Conservation (phyloP, 2,113 vertebrate genomes). For the Rhinoderma darwinii region DNA sequence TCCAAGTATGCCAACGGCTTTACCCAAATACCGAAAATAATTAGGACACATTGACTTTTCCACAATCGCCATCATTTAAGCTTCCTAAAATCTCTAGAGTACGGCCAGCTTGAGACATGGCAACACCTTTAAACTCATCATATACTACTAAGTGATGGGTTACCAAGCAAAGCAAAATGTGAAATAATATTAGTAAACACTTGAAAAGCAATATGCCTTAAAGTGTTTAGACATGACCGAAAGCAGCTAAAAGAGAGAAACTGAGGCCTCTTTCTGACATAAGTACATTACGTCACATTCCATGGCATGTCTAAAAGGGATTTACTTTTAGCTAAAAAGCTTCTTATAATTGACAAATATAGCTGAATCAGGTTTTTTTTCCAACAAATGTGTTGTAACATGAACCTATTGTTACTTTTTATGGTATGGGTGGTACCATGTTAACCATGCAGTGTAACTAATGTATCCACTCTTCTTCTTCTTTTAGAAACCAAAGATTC, state of each 20-base stretch:
- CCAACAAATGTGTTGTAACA: slow-evolving; percentile 23
- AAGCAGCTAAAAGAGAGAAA: not conserved
- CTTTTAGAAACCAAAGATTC: not conserved
- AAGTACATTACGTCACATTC: slow-evolving; percentile 14
- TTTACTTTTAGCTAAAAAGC: slow-evolving; percentile 18
- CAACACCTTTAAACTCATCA: not conserved
- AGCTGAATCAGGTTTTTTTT: slow-evolving; percentile 3
- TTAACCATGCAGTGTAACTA: not conserved
- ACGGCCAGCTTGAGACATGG: no score
- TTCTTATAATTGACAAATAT: slow-evolving; percentile 19
- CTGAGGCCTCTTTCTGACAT: slow-evolving; percentile 13
- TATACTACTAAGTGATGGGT: not conserved
- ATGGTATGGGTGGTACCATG: not conserved
- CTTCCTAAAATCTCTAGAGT: no score
- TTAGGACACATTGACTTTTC: no score
- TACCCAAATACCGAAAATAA: no score
- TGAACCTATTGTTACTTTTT: slow-evolving; percentile 15
- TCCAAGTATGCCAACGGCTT: no score
- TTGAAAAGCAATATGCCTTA: not conserved
- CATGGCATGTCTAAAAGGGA: not conserved
- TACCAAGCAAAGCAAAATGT: not conserved
- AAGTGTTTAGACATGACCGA: not conserved
- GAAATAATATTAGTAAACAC: not conserved
- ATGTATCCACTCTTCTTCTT: not conserved
- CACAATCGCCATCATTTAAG: no score